phyloP scores from a whole-genome alignment of 2,888 invertebrate species.

The Drosophila robusta region DNA sequence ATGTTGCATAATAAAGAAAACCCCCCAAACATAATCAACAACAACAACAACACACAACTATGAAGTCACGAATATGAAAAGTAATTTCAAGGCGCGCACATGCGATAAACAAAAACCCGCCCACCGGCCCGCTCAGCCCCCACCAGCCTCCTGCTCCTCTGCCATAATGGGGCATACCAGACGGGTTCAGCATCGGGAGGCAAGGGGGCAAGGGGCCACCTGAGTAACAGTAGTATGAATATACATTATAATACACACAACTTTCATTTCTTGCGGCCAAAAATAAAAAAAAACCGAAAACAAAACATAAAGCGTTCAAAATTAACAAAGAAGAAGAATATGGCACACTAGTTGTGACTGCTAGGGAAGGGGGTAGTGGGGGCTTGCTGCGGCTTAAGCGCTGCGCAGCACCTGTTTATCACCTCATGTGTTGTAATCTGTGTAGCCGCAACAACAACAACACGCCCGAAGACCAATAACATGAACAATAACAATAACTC shows the following conservation, averaged over 20 bases:
- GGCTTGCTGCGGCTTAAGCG: conserved; percentile 39
- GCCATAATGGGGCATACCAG: background rate
- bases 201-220: conserved; percentile 45
- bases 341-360: conserved; percentile 36
- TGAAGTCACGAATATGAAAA: conserved; percentile 73
- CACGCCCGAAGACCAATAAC: conserved; percentile 7
- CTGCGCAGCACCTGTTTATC: conserved; percentile 73
- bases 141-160: conserved; percentile 10
- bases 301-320: conserved; percentile 68
- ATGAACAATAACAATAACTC: conserved; percentile 48
- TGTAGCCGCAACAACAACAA: conserved; percentile 49
- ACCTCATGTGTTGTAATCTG: conserved; percentile 77
- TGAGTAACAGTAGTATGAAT: conserved; percentile 76
- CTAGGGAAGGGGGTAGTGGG: background rate
- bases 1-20: conserved; percentile 66
- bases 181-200: conserved; percentile 27
- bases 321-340: conserved; percentile 72
- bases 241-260: conserved; percentile 75
- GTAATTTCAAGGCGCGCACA: conserved; percentile 76
- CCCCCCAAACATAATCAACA: conserved; percentile 15
- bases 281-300: conserved; percentile 38
- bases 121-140: conserved; percentile 13
- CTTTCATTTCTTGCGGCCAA: conserved; percentile 74
- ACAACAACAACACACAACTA: conserved; percentile 34
- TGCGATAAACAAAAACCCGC: conserved; percentile 60